A percentile compares a stretch with the other conserved stretches of the same genome.
Evolutionary conservation across 2,888 invertebrate species (phyloP).

Genomic region (Caenorhabditis auriculariae): DNA sequence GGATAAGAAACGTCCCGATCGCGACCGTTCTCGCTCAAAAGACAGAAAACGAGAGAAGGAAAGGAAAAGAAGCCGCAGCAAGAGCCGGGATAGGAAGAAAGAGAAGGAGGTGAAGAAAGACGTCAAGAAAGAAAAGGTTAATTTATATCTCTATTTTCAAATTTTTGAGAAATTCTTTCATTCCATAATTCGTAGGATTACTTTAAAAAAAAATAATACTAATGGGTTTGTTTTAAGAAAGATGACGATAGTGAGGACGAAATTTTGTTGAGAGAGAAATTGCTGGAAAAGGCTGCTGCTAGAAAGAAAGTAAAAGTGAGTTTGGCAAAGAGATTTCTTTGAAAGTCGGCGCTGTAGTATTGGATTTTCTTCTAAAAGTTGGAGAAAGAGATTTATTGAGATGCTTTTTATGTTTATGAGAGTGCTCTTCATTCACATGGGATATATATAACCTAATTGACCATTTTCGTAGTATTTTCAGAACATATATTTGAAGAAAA

Average conservation of each 20-base stretch:
- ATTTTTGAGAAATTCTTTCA: background rate
- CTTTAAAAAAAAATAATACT: no score
- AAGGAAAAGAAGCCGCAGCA: constrained; percentile 18
- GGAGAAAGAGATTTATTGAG: no score
- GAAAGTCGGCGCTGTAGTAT: no score
- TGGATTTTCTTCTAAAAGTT: no score
- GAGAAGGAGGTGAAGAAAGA: constrained; percentile 18
- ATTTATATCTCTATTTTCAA: no score
- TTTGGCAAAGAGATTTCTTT: no score
- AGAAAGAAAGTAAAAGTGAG: constrained; percentile 2
- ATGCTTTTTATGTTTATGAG: no score
- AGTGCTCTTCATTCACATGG: no score
- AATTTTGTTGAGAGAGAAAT: constrained; percentile 33
- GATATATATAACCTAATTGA: no score
- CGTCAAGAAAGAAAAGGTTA: constrained; percentile 13
- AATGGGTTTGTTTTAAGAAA: no score
- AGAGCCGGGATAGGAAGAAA: constrained; percentile 17
- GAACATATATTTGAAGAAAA: background rate
- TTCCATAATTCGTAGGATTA: no score
- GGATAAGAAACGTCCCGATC: constrained; percentile 30
- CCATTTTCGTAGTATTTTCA: no score
- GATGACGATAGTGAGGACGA: constrained; percentile 34
- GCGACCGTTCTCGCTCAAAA: constrained; percentile 4
- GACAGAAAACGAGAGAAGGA: constrained; percentile 17
- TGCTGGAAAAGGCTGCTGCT: constrained; percentile 37